Base-by-base conservation (phyloP, 2,888 invertebrate genomes). In the Ormyrus pomaceus region DNA sequence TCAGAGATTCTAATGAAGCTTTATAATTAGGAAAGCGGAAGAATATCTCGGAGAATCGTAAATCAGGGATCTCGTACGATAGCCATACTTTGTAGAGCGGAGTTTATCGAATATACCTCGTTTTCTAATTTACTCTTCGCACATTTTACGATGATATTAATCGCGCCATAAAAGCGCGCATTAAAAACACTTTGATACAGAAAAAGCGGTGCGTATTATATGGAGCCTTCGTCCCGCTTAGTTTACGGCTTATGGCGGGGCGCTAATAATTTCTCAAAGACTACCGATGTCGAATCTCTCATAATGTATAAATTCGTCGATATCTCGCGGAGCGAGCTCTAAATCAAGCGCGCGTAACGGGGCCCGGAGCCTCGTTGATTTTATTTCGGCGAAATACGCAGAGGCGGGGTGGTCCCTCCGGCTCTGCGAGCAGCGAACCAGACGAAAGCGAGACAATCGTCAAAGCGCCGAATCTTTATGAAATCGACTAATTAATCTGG, bases 401-500 rank as follows among this genome's bases (percentile, higher is more conserved):
- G 56, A 51, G 70, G 62, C 77, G 64, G 53, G 74, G 70, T 79
- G 74, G 74, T 74, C 79, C 56, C 46, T 8, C 34, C 46, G 46
- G 46, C 50, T 19, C 6, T n/a, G 34, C 9, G 46, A 45, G 11
- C 2, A 34, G 4, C 55, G n/a, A 61, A 48, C 46, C 55, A 75
- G 56, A 64, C 53, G 56, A n/a, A 45, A 59, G 58, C 69, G 78
- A 82, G 78, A 84, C 77, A 76, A 84, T 84, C 82, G 70, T 76
- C 80, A 80, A 79, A 79, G 62, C 61, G 74, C 56, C 77, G 71
- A 77, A 79, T 79, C 77, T 79, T 77, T 73, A 78, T 75, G 77
- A 85, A 84, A 86, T 86, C 85, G 85, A 77, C 86, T 87, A 88
- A 88, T 88, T 87, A 88, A 86, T 88, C 86, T 84, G 85, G 85